Conservation (phyloP, 2,113 vertebrate species). For the Aplodontia rufa region DNA sequence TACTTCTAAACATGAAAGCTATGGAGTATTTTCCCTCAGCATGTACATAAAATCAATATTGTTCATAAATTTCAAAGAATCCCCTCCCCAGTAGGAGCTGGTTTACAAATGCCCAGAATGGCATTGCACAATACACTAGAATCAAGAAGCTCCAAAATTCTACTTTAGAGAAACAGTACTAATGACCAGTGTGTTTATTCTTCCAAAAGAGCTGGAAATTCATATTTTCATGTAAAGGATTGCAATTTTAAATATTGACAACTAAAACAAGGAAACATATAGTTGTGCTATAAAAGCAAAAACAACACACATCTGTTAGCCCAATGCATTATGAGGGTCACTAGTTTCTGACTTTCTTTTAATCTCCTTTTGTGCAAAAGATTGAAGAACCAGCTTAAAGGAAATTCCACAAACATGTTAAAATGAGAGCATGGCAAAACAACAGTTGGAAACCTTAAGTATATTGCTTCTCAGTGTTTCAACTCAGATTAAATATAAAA, state of each 20-base stretch:
- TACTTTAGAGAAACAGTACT: background rate
- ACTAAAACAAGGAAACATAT: background rate
- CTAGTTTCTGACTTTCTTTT: background rate
- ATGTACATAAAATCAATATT: conserved; percentile 1
- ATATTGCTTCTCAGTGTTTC: background rate
- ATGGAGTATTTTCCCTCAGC: background rate
- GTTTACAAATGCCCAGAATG: background rate
- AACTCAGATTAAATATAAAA: background rate
- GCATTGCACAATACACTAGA: background rate
- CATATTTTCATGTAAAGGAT: background rate
- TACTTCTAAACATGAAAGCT: background rate
- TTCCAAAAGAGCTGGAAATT: background rate
- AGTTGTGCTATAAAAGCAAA: background rate
- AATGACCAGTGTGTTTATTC: background rate
- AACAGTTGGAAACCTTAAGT: background rate
- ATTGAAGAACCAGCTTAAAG: background rate
- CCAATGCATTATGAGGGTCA: background rate
- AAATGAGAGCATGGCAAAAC: background rate
- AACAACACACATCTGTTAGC: background rate
- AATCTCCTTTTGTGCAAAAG: background rate
- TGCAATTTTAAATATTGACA: background rate
- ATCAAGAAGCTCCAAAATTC: background rate
- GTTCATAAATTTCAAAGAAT: conserved; percentile 32
- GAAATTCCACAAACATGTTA: background rate
- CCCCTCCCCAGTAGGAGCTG: accelerated